Evolutionary conservation across 2,113 vertebrate genomes (phyloP).

Genomic region (Uria aalge): DNA sequence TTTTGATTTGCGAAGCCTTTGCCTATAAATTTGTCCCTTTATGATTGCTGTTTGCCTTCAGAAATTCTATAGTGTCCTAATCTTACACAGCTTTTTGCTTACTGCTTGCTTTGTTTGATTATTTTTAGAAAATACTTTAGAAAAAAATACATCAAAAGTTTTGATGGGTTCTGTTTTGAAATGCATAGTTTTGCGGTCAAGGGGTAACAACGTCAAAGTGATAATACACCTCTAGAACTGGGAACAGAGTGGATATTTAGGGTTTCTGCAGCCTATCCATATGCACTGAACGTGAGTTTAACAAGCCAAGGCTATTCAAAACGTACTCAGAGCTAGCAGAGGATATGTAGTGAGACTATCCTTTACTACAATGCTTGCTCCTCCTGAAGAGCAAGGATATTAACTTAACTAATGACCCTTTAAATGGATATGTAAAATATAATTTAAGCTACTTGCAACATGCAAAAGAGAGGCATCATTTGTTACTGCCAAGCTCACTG

Average conservation of each 20-base stretch:
- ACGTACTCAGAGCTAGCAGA: not conserved
- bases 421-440: slow-evolving; percentile 79
- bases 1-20: not conserved
- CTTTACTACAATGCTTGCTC: slow-evolving; percentile 52
- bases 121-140: not conserved
- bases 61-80: not conserved
- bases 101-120: not conserved
- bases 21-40: not conserved
- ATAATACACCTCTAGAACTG: not conserved
- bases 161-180: not conserved
- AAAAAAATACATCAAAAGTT: not conserved
- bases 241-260: not conserved
- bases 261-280: not conserved
- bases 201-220: not conserved
- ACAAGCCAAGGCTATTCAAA: not conserved
- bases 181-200: rapidly evolving
- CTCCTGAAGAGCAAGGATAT: slow-evolving; percentile 65
- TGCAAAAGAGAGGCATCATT: slow-evolving; percentile 65
- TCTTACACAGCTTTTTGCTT: not conserved
- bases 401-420: slow-evolving; percentile 82
- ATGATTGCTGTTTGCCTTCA: not conserved
- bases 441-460: slow-evolving; percentile 77
- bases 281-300: not conserved
- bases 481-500: slow-evolving; percentile 74
- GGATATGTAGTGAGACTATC: slow-evolving; percentile 1